phyloP scores from a whole-genome alignment of 2,888 invertebrate species.

The Lasioglossum marginatum region DNA sequence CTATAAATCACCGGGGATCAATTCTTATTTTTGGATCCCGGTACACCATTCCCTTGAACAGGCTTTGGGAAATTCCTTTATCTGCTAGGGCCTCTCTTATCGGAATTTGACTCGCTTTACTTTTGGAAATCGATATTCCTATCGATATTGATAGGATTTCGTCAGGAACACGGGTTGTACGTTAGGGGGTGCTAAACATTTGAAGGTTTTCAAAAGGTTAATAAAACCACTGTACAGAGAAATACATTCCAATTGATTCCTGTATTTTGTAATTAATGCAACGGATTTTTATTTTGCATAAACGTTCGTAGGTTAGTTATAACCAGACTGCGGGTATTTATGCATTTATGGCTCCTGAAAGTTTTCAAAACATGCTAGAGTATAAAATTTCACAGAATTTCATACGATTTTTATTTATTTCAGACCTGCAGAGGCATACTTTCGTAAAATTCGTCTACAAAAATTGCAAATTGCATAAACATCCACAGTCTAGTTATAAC shows the following conservation, averaged over 20 bases:
- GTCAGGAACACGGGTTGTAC: not conserved
- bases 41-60: not conserved
- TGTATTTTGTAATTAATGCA: no score
- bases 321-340: no score
- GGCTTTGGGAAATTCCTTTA: not conserved
- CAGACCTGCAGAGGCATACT: no score
- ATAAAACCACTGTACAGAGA: not conserved
- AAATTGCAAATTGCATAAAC: no score
- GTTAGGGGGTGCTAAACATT: not conserved
- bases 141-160: not conserved
- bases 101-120: not conserved
- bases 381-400: no score
- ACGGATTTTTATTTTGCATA: not conserved
- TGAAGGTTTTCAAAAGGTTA: not conserved
- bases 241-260: not conserved
- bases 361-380: no score
- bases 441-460: no score
- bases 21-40: slow-evolving; percentile 36
- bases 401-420: no score
- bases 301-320: not conserved
- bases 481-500: not conserved
- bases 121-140: not conserved
- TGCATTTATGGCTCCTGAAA: no score
- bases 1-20: slow-evolving; percentile 50
- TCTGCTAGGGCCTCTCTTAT: not conserved